Base-by-base conservation (phyloP, 1,140 invertebrate species). In the Ostrea denselamellosa region DNA sequence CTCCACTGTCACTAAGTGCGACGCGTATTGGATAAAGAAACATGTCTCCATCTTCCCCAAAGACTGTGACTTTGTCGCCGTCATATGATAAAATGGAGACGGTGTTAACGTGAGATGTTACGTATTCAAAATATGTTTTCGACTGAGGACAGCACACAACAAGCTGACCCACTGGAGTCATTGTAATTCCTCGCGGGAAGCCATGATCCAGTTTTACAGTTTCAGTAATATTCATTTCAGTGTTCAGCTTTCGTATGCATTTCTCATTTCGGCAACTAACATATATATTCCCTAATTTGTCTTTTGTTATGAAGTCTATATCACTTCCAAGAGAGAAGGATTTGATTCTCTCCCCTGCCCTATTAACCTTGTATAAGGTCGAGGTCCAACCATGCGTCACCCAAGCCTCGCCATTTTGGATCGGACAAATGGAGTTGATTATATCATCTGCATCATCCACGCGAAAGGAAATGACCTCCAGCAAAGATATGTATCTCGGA, bases 11-110 rank as follows among this genome's bases (percentile, higher is more conserved):
- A 81, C 90, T 90, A 0, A 90, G 83, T 0, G 90, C 90, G 1
- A 91, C 89, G 62, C 90, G 83, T 51, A 89, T 89, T 19, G 91
- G 91, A 85, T 90, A 89, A 56, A 87, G 85, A 85, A 91, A 88
- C 34, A 91, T n/a, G 77, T 85, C 77, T 28, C 68, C 85, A 65
- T 82, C 25, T 88, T 87, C 51, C 83, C 89, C 44, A 88, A 84
- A 86, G 25, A 88, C 82, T 52, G 89, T 85, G 4, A 86, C 54
- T 19, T 90, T 85, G n/a, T 89, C 88, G 3, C 88, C 89, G 14
- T 87, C 82, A 17, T 89, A 87, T 25, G 86, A 86, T 22, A 90
- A 19, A 62, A 62, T 14, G 17, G 56, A 17, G 19, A 62, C 56
- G 5, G 56, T 62, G 56, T 62, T 62, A 7, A 62, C 56, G n/a